Evolutionary conservation across 2,888 invertebrate genomes (phyloP), one percentile per base, ranked within the genome.

Genomic region (Anoncus sp.): DNA sequence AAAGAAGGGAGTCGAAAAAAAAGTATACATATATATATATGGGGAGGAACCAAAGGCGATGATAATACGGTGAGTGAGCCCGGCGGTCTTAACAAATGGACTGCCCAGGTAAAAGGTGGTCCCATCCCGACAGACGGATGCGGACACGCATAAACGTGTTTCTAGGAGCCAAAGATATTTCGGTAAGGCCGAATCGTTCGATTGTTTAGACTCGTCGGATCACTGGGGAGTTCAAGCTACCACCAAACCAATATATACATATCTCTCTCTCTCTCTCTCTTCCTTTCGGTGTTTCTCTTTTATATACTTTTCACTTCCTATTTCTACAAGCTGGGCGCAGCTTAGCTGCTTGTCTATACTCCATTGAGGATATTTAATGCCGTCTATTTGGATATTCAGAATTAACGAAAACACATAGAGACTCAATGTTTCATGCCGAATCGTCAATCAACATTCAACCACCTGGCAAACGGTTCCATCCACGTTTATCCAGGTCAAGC

Each of bases 131-230:
- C 66, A 40, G 49, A 63, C 62, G 73, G 40, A 38, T 7, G 40
- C 59, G 81, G 53, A 87, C 86, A 85, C 82, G 84, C 82, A 81
- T 81, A 80, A 87, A 77, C 81, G 83, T 83, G 86, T 85, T 85
- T 85, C 84, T 85, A 84, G 86, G 86, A 85, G 86, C 85, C 81
- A 75, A 82, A 59, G 84, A 84, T 86, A 86, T 86, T 84, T 83
- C n/a, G n/a, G n/a, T n/a, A 77, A 82, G 81, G 81, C 47, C 69
- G 83, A 85, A 87, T 87, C 86, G 82, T 84, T 83, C 85, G 86
- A 88, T 88, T 88, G 88, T 89, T 89, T 86, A 84, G 86, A 85
- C 86, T 81, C 83, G 51, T 77, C 82, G 82, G 84, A 83, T 87
- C 85, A 85, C 72, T 75, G 76, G 80, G 85, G 86, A n/a, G n/a